phyloP scores from a whole-genome alignment of 1,140 invertebrate genomes.

The Drosophila pseudoobscura region DNA sequence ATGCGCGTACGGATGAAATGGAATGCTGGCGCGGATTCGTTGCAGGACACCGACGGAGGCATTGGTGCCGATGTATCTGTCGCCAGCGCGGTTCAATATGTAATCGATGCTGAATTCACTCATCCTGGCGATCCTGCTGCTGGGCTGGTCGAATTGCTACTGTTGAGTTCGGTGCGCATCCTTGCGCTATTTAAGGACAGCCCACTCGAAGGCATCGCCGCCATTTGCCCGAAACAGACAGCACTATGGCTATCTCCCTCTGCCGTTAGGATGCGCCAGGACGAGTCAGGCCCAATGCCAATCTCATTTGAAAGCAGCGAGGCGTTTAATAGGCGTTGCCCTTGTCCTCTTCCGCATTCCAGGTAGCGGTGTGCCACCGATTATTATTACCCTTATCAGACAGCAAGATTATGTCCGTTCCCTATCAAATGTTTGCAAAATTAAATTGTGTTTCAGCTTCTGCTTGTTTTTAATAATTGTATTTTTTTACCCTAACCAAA shows the following conservation, averaged over 20 bases:
- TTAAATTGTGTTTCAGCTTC: constrained; percentile 15
- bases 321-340: constrained; percentile 78
- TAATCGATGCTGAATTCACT: constrained; percentile 85
- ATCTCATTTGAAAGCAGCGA: constrained; percentile 61
- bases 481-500: constrained; percentile 17
- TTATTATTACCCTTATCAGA: constrained; percentile 67
- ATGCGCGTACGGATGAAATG: constrained; percentile 57
- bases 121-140: constrained; percentile 60
- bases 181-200: constrained; percentile 61
- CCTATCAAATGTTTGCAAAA: constrained; percentile 18
- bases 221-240: constrained; percentile 49
- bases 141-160: constrained; percentile 45
- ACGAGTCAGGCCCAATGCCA: constrained; percentile 31
- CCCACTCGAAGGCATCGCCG: constrained; percentile 16
- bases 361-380: constrained; percentile 23
- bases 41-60: constrained; percentile 61
- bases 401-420: constrained; percentile 51
- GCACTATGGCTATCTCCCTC: constrained; percentile 44
- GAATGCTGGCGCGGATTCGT: constrained; percentile 34
- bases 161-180: constrained; percentile 49
- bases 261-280: constrained; percentile 17
- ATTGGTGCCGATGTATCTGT: constrained; percentile 73
- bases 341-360: constrained; percentile 23
- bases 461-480: constrained; percentile 1
- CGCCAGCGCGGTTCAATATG: constrained; percentile 84